Conservation (phyloP, 2,888 invertebrate species). For the Phragmatobia fuliginosa region DNA sequence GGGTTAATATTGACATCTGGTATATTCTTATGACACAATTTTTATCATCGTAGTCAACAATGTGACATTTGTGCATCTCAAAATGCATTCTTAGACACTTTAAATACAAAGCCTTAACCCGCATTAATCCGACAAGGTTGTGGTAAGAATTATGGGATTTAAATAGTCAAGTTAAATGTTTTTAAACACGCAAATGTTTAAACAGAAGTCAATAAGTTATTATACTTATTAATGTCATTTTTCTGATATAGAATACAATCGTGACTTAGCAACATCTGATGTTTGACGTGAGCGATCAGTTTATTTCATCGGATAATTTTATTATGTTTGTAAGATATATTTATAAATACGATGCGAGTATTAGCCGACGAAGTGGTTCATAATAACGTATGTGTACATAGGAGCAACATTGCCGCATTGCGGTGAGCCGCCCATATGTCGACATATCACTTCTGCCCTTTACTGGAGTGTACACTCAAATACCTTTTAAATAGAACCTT, state of each 20-base stretch:
- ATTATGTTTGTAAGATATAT: conserved; percentile 45
- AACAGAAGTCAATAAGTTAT: neutral
- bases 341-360: conserved; percentile 69
- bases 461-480: conserved; percentile 65
- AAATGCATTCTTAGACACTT: conserved; percentile 8
- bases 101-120: conserved; percentile 28
- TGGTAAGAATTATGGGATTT: conserved; percentile 26
- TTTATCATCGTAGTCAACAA: conserved; percentile 21
- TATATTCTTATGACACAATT: conserved; percentile 43
- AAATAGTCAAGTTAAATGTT: conserved; percentile 9
- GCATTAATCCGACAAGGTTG: conserved; percentile 36
- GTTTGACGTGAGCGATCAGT: conserved; percentile 31
- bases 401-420: conserved; percentile 82
- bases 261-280: conserved; percentile 27
- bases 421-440: conserved; percentile 80
- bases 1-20: conserved; percentile 42
- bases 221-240: conserved; percentile 5
- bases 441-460: conserved; percentile 83
- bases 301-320: conserved; percentile 40
- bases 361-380: conserved; percentile 73
- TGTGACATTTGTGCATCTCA: conserved; percentile 16
- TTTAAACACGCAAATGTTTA: neutral
- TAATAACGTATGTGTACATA: conserved; percentile 78
- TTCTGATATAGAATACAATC: conserved; percentile 23
- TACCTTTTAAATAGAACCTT: conserved; percentile 60